Evolutionary conservation across 2,888 invertebrate species (phyloP).

Genomic region (Elegia similella): DNA sequence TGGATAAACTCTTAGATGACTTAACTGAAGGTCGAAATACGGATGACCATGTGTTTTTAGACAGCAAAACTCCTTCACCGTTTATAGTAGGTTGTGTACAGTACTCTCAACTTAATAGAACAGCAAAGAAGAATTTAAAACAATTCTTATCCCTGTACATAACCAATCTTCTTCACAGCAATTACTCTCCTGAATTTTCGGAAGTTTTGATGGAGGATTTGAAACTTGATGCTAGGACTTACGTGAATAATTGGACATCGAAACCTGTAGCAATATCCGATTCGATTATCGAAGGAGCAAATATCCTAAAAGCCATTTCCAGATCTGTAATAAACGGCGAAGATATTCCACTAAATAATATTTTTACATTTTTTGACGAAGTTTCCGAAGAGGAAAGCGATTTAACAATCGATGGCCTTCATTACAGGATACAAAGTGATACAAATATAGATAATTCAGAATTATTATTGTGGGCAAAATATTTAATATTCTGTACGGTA

Average conservation of each 20-base stretch:
- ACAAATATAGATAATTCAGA: constrained; percentile 55
- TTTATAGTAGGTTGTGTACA: constrained; percentile 70
- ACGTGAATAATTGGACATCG: constrained; percentile 75
- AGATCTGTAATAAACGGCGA: constrained; percentile 60
- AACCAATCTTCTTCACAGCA: constrained; percentile 82
- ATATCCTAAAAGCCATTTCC: constrained; percentile 59
- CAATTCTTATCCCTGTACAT: constrained; percentile 65
- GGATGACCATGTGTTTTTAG: constrained; percentile 57
- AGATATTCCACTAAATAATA: constrained; percentile 45
- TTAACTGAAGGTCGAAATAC: constrained; percentile 57
- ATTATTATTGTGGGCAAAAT: constrained; percentile 66
- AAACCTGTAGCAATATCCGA: constrained; percentile 53
- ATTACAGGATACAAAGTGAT: constrained; percentile 45
- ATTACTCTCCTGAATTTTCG: constrained; percentile 77
- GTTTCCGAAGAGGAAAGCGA: constrained; percentile 41
- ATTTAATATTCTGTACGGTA: constrained; percentile 62
- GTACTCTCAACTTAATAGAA: constrained; percentile 55
- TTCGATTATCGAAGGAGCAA: constrained; percentile 47
- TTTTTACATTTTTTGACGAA: constrained; percentile 55
- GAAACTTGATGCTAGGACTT: constrained; percentile 68
- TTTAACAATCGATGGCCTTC: constrained; percentile 37
- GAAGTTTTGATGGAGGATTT: constrained; percentile 72
- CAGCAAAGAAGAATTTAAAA: constrained; percentile 58
- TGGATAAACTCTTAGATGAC: constrained; percentile 64
- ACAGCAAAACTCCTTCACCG: constrained; percentile 64